Percentiles rank a stretch among this genome's conserved stretches.
Conservation (phyloP, 2,113 vertebrate genomes). For the Nycticebus coucang region DNA sequence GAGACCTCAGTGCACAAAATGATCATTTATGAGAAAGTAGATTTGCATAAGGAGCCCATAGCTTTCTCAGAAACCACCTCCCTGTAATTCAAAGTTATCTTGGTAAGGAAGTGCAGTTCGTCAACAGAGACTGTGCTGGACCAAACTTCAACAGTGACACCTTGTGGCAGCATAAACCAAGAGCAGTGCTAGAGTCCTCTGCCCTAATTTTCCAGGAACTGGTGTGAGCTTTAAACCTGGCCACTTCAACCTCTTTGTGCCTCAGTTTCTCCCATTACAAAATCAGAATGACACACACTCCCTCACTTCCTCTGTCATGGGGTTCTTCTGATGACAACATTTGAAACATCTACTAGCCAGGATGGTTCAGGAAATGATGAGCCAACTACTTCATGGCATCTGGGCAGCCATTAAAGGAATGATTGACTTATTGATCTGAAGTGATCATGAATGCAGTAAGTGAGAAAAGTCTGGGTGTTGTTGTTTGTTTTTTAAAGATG, state of each 20-base stretch:
- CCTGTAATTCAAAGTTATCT: not conserved
- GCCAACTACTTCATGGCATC: not conserved
- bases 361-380: not conserved
- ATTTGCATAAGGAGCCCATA: not conserved
- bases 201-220: not conserved
- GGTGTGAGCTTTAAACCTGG: rapidly evolving
- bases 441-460: not conserved
- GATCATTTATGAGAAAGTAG: not conserved
- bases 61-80: not conserved
- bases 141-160: not conserved
- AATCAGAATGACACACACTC: not conserved
- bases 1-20: not conserved
- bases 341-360: not conserved
- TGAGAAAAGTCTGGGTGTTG: not conserved
- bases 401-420: not conserved
- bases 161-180: not conserved
- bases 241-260: not conserved
- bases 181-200: not conserved
- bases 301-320: not conserved
- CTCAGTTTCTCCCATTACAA: not conserved
- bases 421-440: not conserved
- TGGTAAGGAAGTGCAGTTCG: not conserved
- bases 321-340: not conserved
- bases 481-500: not conserved
- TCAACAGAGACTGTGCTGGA: not conserved